Percentiles rank a stretch among this genome's conserved stretches.
These are phyloP conservation scores for Tachysurus vachellii DNA, from an alignment of 2,113 vertebrate species.

Conservation along the genomic window DNA sequence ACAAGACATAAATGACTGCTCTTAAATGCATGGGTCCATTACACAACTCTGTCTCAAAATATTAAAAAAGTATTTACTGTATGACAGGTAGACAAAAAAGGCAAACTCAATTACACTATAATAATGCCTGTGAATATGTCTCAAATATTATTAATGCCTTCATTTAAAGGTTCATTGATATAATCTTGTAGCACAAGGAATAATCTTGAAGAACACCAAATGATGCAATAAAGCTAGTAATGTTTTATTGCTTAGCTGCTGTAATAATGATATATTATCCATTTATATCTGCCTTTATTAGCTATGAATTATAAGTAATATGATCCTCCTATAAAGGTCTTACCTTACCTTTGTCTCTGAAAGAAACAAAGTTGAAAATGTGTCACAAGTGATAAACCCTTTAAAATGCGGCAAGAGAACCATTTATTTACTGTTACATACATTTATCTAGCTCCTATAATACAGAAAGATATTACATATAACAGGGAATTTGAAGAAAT, in stretches of 20 bases:
- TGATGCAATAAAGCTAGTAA: not conserved
- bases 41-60: not conserved
- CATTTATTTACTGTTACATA: not conserved
- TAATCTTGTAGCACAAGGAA: not conserved
- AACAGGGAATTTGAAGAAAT: not conserved
- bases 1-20: not conserved
- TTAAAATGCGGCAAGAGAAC: conserved; percentile 2
- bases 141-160: not conserved
- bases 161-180: not conserved
- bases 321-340: not conserved
- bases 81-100: not conserved
- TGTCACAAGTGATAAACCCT: not conserved
- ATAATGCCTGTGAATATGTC: not conserved
- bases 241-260: not conserved
- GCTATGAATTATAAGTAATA: not conserved
- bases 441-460: not conserved
- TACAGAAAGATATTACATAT: not conserved
- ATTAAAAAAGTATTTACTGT: not conserved
- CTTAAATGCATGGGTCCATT: not conserved
- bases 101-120: not conserved
- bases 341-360: not conserved
- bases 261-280: not conserved
- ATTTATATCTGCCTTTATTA: not conserved
- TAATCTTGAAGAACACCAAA: not conserved
- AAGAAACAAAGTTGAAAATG: not conserved